Evolutionary conservation across 2,888 invertebrate species (phyloP).

Genomic region (Acleris cristana): DNA sequence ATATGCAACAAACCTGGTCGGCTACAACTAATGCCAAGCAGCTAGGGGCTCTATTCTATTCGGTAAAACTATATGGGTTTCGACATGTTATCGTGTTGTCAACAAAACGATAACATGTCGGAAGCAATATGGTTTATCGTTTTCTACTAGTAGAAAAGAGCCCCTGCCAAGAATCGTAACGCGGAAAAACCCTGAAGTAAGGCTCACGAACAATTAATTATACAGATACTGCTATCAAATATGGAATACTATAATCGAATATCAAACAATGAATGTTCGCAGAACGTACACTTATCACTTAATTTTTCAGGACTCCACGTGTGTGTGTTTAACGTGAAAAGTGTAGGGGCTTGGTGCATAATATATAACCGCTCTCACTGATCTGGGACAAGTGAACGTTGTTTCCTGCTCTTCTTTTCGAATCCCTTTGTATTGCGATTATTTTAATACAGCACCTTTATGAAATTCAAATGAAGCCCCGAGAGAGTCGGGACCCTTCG

Average conservation of each 20-base stretch:
- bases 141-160: too few relatives aligned
- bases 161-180: too few relatives aligned
- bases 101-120: too few relatives aligned
- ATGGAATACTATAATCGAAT: neutral
- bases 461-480: constrained; percentile 68
- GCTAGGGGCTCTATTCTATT: too few relatives aligned
- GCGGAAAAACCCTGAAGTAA: too few relatives aligned
- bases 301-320: constrained; percentile 16
- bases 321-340: constrained; percentile 18
- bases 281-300: constrained; percentile 14
- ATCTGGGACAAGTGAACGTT: constrained; percentile 36
- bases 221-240: neutral
- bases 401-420: constrained; percentile 41
- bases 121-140: too few relatives aligned
- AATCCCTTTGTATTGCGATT: constrained; percentile 53
- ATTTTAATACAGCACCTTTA: constrained; percentile 67
- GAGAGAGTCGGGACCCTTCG: constrained; percentile 49
- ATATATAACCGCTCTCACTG: constrained; percentile 30
- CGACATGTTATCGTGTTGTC: too few relatives aligned
- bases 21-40: too few relatives aligned
- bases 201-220: too few relatives aligned
- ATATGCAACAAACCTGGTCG: too few relatives aligned
- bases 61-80: too few relatives aligned
- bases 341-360: constrained; percentile 27
- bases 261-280: constrained; percentile 7